Evolutionary conservation across 2,888 invertebrate species (phyloP).

Genomic region (Macrophya alboannulata): DNA sequence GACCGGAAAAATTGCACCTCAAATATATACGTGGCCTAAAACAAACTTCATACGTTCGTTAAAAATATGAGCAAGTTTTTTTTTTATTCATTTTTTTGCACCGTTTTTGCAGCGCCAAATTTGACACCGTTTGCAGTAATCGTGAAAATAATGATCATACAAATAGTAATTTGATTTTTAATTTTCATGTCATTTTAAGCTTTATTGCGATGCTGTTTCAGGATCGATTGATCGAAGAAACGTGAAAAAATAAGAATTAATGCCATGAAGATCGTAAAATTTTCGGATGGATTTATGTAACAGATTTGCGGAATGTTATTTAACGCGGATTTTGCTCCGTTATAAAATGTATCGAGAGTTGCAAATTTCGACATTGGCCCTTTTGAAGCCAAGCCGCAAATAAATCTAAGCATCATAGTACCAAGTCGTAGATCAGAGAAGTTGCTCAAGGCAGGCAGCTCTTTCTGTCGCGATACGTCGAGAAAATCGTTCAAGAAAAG

Average conservation of each 20-base stretch:
- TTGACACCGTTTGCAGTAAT: not conserved
- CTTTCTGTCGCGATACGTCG: slow-evolving; percentile 42
- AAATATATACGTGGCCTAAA: not conserved
- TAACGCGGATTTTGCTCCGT: not conserved
- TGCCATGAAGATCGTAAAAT: not conserved
- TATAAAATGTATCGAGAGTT: slow-evolving; percentile 14
- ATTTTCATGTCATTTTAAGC: not conserved
- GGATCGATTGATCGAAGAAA: not conserved
- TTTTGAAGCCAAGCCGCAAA: slow-evolving; percentile 48
- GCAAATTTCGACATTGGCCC: slow-evolving; percentile 37
- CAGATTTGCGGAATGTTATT: not conserved
- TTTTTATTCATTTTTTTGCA: not conserved
- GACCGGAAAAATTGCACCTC: not conserved
- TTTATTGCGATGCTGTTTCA: not conserved
- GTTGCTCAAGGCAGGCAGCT: slow-evolving; percentile 54
- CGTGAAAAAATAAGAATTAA: not conserved
- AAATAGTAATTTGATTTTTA: too few species aligned
- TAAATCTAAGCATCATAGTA: slow-evolving; percentile 38
- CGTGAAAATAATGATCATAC: not conserved
- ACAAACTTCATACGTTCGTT: not conserved
- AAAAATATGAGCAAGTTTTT: not conserved
- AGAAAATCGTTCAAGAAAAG: slow-evolving; percentile 44
- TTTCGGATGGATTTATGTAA: not conserved
- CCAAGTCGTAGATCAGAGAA: slow-evolving; percentile 46
- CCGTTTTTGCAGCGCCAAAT: not conserved